Conservation (phyloP, 2,888 invertebrate genomes). For the Gari tellinella region DNA sequence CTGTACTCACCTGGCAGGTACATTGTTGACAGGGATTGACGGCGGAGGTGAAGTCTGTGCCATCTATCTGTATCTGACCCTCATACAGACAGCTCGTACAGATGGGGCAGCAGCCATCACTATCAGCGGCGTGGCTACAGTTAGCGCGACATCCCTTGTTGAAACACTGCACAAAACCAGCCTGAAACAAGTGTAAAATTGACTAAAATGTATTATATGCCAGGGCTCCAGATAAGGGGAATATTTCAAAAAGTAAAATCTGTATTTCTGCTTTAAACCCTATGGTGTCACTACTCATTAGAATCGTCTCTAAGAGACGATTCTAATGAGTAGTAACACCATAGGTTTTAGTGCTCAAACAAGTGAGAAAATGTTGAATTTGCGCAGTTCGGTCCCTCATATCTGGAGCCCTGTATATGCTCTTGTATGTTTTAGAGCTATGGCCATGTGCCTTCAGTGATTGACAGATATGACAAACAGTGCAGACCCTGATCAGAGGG, state of each 20-base stretch:
- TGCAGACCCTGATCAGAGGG: too few species aligned
- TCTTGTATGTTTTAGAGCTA: neutral
- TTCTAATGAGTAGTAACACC: too few species aligned
- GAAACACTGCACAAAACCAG: constrained; percentile 61
- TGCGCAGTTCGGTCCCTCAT: too few species aligned
- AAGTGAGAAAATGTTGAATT: too few species aligned
- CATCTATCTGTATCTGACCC: constrained; percentile 46
- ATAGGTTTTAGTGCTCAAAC: too few species aligned
- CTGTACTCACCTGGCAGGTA: constrained; percentile 14
- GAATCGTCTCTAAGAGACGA: too few species aligned
- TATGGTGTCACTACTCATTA: too few species aligned
- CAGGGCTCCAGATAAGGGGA: too few species aligned
- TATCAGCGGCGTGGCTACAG: constrained; percentile 70
- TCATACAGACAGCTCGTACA: constrained; percentile 47
- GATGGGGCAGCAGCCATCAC: constrained; percentile 68
- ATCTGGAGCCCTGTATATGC: too few species aligned
- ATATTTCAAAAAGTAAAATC: too few species aligned
- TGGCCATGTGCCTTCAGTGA: neutral
- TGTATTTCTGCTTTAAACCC: too few species aligned
- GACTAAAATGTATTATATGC: neutral
- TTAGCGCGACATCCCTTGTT: constrained; percentile 60
- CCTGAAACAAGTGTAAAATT: constrained; percentile 13
- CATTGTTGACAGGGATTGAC: constrained; percentile 69
- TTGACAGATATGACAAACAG: too few species aligned
- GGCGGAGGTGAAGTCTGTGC: constrained; percentile 43